Base-by-base conservation (phyloP, 2,113 vertebrate genomes). In the Cebus imitator region DNA sequence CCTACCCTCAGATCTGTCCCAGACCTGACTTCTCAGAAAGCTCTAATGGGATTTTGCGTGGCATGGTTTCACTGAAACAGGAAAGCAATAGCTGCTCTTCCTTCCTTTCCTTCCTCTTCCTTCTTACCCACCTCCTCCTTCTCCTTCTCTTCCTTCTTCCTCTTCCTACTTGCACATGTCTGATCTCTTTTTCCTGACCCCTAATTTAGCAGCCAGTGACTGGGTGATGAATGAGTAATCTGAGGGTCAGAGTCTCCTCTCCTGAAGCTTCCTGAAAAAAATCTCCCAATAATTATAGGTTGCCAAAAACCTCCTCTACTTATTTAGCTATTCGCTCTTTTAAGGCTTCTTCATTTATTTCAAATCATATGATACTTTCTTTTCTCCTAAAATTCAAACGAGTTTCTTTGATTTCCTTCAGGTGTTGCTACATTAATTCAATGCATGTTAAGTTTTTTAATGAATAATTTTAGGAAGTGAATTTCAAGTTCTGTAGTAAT, bases 351-450 rank as follows among this genome's bases (percentile, higher is more conserved):
- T 32, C 61, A 40, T 79, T 68, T n/a, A 80, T 8, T 93, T 75
- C 37, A 57, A 73, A 82, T 84, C 55, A 92, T 83, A 73, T 79
- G 21, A 52, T 78, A 43, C 48, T 95, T 37, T 87, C 25, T 81
- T 96, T 96, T 45, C 35, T 80, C 50, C 20, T 50, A 52, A 87
- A 73, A 58, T 93, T 90, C 23, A 64, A 95, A 89, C 2, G 30
- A 79, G 18, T 86, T 95, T 48, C 23, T 83, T 82, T 91, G 11
- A 40, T 23, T 93, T 66, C 14, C 18, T 27, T 76, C 12, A 20
- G 8, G 16, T 21, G 12, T n/a, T 78, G 58, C 43, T 72, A 78
- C 14, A 37, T 92, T 58, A 55, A 73, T 82, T 81, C 27, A 95
- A 84, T 13, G 40, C 27, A 43, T 58, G 35, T 27, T 94, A 78